Base-by-base conservation (phyloP, 2,888 invertebrate species). In the Xylophagus ater region DNA sequence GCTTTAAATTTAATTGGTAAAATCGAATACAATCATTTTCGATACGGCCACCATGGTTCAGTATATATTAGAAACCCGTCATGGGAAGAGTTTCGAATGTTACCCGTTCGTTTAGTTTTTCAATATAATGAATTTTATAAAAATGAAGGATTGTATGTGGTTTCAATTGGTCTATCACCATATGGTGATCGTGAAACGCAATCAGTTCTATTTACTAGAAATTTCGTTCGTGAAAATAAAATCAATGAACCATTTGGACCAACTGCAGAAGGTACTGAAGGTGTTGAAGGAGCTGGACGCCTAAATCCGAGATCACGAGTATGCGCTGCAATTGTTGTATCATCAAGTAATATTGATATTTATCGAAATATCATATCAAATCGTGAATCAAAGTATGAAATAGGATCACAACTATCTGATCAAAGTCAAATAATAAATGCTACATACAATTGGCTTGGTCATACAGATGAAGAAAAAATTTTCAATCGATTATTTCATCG, bases 341-440 rank as follows among this genome's bases (percentile, higher is more conserved):
- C 89, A 0, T 94, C 94, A 0, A 80, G 82, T 55, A 96, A 97
- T 58, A 79, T 94, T 1, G 74, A 80, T 30, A 74, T 97, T 3
- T 88, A 74, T 52, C 73, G 96, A 42, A 98, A 98, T 62, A 87
- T 90, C 43, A 76, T 97, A 25, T 79, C 86, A 42, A 97, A 98
- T 64, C 81, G 81, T 2, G 80, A 81, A 46, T 92, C 96, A 0
- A 75, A 77, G 38, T 94, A 92, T 58, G 97, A 98, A 68, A 81
- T 98, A 32, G 93, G 93, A 1, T 93, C 94, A 0, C 96, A 97
- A 54, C 71, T 96, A 13, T 81, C 84, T 54, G 93, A 96, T 58
- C 96, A 94, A 58, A 92, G 93, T 54, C 83, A 87, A 67, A 69
- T 76, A 13, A 81, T 98, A n/a, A 88, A 94, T 58, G 94, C 92